Evolutionary conservation across 2,113 vertebrate species (phyloP).

Genomic region (Patagioenas fasciata): DNA sequence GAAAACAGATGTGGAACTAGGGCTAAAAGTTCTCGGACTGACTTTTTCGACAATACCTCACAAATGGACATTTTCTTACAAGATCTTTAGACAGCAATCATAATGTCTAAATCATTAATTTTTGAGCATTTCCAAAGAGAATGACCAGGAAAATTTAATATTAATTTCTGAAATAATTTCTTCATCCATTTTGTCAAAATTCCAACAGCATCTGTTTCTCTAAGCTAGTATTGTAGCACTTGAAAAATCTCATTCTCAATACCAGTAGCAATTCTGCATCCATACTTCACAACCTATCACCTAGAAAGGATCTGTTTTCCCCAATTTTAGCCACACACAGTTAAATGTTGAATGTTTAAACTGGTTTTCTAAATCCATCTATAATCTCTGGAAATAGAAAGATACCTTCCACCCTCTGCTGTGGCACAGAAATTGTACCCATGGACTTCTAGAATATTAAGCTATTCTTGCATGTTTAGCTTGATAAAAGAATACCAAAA

Average conservation of each 20-base stretch:
- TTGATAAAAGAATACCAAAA: background rate
- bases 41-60: background rate
- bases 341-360: background rate
- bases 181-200: background rate
- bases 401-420: background rate
- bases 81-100: background rate
- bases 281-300: background rate
- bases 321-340: rapidly evolving
- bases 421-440: background rate
- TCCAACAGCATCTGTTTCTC: background rate
- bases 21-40: background rate
- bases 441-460: background rate
- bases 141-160: background rate
- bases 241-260: background rate
- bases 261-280: background rate
- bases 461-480: background rate
- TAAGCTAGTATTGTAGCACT: background rate
- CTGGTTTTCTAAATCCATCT: background rate
- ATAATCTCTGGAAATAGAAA: background rate
- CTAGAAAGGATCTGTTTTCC: background rate
- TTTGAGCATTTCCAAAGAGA: background rate
- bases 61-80: background rate
- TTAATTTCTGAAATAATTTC: background rate
- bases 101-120: background rate
- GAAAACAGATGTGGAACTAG: background rate